phyloP scores from a whole-genome alignment of 2,797 vertebrate genomes.

The Morelia viridis region DNA sequence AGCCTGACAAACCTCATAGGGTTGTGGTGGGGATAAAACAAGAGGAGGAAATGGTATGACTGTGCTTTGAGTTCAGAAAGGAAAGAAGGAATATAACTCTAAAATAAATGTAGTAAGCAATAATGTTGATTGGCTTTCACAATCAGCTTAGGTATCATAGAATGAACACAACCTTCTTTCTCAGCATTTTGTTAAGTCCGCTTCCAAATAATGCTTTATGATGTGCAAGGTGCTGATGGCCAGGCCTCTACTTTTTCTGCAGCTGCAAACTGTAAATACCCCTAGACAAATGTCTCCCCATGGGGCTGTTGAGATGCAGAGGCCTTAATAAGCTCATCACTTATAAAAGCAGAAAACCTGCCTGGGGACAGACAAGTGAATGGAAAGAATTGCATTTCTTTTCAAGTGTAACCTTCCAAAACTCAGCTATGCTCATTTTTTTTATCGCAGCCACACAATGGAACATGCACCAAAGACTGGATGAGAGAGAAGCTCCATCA shows the following conservation, averaged over 20 bases:
- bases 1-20: not conserved
- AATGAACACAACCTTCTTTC: slow-evolving; percentile 6
- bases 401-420: slow-evolving; percentile 43
- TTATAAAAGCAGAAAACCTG: slow-evolving; percentile 62
- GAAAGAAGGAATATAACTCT: not conserved
- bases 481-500: slow-evolving; percentile 16
- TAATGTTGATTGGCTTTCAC: not conserved
- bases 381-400: slow-evolving; percentile 46
- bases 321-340: slow-evolving; percentile 65
- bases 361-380: slow-evolving; percentile 58
- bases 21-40: not conserved
- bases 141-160: not conserved
- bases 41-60: not conserved
- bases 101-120: not conserved
- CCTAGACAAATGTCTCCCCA: slow-evolving; percentile 35
- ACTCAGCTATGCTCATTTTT: slow-evolving; percentile 25
- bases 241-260: slow-evolving; percentile 36
- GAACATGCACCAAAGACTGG: slow-evolving; percentile 20
- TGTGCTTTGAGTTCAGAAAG: not conserved
- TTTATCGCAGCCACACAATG: slow-evolving; percentile 28
- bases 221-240: slow-evolving; percentile 23
- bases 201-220: not conserved
- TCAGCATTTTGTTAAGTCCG: not conserved
- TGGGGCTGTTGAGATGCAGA: slow-evolving; percentile 64
- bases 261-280: slow-evolving; percentile 53